Conservation (phyloP, 2,888 invertebrate species). For the Cephus pygmeus region DNA sequence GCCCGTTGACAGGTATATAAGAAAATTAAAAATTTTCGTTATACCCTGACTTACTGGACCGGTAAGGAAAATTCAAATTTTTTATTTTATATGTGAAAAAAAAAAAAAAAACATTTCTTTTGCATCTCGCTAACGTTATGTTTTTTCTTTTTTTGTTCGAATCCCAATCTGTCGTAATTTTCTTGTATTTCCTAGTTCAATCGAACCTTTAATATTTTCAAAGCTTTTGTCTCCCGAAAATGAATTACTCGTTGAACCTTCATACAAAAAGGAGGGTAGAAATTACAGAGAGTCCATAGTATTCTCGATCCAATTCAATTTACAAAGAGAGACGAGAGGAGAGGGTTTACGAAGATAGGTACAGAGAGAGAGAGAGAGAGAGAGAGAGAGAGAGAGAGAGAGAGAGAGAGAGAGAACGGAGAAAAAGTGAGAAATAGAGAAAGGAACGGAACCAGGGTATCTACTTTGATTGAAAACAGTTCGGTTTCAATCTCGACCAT, state of each 20-base stretch:
- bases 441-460: constrained; percentile 4
- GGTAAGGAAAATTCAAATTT: no score
- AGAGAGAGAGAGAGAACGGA: no score
- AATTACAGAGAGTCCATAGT: constrained; percentile 5
- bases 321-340: constrained; percentile 38
- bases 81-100: no score
- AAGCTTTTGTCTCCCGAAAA: not conserved
- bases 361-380: constrained; percentile 28
- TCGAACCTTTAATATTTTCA: not conserved
- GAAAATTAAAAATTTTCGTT: not conserved
- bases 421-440: constrained; percentile 13
- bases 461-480: constrained; percentile 51
- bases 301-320: constrained; percentile 48
- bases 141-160: not conserved
- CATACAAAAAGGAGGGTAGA: constrained; percentile 9
- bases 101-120: not conserved
- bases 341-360: not conserved
- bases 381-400: constrained; percentile 1
- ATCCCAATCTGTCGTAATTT: not conserved
- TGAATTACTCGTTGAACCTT: not conserved
- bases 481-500: constrained; percentile 52
- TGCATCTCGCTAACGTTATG: not conserved
- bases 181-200: not conserved
- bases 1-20: not conserved
- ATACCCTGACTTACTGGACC: no score